A percentile compares a stretch with the other conserved stretches of the same genome.
Conservation (phyloP, 2,888 invertebrate genomes). For the Dynastes maya region DNA sequence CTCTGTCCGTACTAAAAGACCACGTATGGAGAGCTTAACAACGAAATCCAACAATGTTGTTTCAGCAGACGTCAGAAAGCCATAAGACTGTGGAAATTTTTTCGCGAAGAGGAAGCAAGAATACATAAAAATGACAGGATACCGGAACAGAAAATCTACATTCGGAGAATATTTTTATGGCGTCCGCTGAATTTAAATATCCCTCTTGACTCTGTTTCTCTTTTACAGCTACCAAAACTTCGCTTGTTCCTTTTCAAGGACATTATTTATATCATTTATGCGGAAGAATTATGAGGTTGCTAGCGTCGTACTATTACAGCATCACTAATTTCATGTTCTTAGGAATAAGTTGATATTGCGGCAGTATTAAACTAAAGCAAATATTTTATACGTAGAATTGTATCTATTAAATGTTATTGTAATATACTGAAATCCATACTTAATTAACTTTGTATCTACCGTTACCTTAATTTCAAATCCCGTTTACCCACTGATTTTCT, state of each 20-base stretch:
- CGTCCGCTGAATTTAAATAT: slow-evolving; percentile 52
- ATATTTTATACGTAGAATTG: too few species aligned
- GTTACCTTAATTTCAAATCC: too few species aligned
- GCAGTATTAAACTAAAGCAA: not conserved
- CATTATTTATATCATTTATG: slow-evolving; percentile 48
- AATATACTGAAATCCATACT: too few species aligned
- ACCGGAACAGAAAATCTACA: slow-evolving; percentile 68
- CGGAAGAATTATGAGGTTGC: slow-evolving; percentile 31
- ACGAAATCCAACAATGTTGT: slow-evolving; percentile 57
- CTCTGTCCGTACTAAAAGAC: slow-evolving; percentile 36
- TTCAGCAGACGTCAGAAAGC: slow-evolving; percentile 65
- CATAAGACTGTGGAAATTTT: slow-evolving; percentile 64
- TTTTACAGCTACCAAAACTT: slow-evolving; percentile 57
- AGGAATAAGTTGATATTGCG: not conserved
- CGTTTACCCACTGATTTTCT: too few species aligned
- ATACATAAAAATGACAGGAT: slow-evolving; percentile 67
- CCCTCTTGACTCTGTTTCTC: slow-evolving; percentile 59
- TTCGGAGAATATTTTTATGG: slow-evolving; percentile 68
- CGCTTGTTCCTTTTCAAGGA: slow-evolving; percentile 58
- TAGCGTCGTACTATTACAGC: not conserved
- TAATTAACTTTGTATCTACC: too few species aligned
- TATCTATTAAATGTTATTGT: too few species aligned
- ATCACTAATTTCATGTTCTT: not conserved
- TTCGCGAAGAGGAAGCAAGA: slow-evolving; percentile 63
- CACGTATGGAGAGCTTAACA: slow-evolving; percentile 44